phyloP scores from a whole-genome alignment of 2,888 invertebrate genomes.

The Gari tellinella region DNA sequence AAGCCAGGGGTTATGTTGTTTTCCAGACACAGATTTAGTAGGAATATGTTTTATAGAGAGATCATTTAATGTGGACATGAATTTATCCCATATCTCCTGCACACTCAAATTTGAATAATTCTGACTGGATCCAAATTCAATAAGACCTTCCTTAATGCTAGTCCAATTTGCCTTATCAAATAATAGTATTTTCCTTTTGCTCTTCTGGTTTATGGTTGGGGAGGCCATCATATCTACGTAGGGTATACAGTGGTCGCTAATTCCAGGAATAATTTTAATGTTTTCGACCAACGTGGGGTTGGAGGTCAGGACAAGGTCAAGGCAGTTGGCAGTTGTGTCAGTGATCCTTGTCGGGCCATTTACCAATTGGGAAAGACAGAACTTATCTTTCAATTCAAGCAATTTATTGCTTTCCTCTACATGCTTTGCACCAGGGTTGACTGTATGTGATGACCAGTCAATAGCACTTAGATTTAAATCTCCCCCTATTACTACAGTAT shows the following conservation, averaged over 20 bases:
- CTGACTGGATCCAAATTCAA: not conserved
- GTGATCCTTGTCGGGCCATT: conserved; percentile 20
- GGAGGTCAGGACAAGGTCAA: conserved; percentile 13
- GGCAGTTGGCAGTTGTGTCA: conserved; percentile 15
- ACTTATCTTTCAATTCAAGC: conserved; percentile 2
- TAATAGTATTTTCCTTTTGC: conserved; percentile 12
- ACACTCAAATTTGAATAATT: conserved; percentile 10
- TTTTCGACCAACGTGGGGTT: conserved; percentile 16
- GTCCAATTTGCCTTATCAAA: conserved; percentile 28
- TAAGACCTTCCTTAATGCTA: conserved; percentile 12
- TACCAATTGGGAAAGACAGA: conserved; percentile 13
- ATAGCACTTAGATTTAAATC: conserved; percentile 20
- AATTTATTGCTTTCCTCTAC: conserved; percentile 24
- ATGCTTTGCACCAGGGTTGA: conserved; percentile 1
- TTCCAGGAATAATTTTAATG: conserved; percentile 22
- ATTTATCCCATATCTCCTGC: conserved; percentile 9
- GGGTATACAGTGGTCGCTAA: conserved; percentile 30
- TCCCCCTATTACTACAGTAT: conserved; percentile 5
- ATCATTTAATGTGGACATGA: not conserved
- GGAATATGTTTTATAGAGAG: not conserved
- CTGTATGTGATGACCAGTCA: conserved; percentile 9
- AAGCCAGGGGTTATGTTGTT: conserved; percentile 5
- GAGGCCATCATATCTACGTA: conserved; percentile 15
- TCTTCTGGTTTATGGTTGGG: conserved; percentile 21
- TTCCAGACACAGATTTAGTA: not conserved